These are phyloP conservation scores for Puntigrus tetrazona DNA, from an alignment of 2,113 vertebrate species.

Conservation along the genomic window DNA sequence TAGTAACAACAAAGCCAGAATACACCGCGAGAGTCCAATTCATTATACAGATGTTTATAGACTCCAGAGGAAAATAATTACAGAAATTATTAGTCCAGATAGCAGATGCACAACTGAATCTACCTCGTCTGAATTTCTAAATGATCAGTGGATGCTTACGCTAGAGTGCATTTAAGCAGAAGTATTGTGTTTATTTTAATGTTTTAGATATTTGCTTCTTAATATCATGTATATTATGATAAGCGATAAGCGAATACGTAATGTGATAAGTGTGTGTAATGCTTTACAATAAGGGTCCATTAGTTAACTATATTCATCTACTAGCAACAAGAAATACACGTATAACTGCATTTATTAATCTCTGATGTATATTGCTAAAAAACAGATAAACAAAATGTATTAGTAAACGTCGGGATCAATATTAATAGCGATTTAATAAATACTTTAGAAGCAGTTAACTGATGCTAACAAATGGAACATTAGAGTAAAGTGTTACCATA, in stretches of 20 bases:
- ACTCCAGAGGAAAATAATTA: conserved; percentile 5
- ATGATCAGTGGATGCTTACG: background rate
- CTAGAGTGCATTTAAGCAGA: background rate
- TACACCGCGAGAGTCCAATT: background rate
- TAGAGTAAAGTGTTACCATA: too few relatives aligned
- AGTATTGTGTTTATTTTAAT: background rate
- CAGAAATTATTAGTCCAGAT: conserved; percentile 68
- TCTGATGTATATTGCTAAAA: too few relatives aligned
- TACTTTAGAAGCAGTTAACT: too few relatives aligned
- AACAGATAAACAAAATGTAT: too few relatives aligned
- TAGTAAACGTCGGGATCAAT: too few relatives aligned
- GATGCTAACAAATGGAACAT: too few relatives aligned
- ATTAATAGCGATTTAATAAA: too few relatives aligned
- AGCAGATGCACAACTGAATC: conserved; percentile 1
- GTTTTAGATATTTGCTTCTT: background rate
- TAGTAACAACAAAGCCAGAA: conserved; percentile 63
- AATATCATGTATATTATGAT: background rate
- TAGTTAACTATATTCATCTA: too few relatives aligned
- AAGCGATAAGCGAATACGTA: background rate
- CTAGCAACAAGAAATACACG: too few relatives aligned
- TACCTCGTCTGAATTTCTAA: background rate
- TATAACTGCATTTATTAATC: too few relatives aligned
- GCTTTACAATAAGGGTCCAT: background rate
- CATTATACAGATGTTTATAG: conserved; percentile 62
- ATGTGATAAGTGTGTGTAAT: background rate